Base-by-base conservation (phyloP, 2,888 invertebrate genomes). In the Ptilodon capucinus region DNA sequence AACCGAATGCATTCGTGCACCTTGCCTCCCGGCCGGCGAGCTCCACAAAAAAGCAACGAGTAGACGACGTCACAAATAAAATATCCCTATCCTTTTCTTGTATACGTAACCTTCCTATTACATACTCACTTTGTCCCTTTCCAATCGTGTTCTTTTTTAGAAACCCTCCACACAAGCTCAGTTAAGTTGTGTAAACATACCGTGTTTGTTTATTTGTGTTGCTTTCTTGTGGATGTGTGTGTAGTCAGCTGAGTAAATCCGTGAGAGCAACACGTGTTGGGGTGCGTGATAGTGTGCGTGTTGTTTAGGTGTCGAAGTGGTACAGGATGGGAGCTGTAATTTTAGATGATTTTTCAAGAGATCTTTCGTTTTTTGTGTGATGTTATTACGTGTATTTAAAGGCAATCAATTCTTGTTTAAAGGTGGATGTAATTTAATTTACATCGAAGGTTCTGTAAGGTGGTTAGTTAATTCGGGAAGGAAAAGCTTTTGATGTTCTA, bases 11-110 rank as follows among this genome's bases (percentile, higher is more conserved):
- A 69, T 69, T 64, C 66, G 60, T 76, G 82, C 89, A 89, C 88
- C 89, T 89, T 88, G 88, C 88, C 85, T 86, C 86, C 86, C 86
- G 82, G 69, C 86, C 85, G 81, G 69, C 79, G 81, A 79, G 85
- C 81, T 81, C 57, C 81, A 85, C 79, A 74, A 85, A 88, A 87
- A 84, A 86, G 71, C 78, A 86, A 78, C 76, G 64, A 64, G 65
- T 72, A 65, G 60, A 73, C 68, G 64, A 60, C 74, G 75, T n/a
- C 78, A 58, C 57, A 81, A 83, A 81, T 77, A 75, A 69, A 75
- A 68, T 52, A 49, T 35, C 5, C 38, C 65, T 51, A 51, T 84
- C 79, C 52, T 68, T 32, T 48, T 82, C 70, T 13, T 60, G 60
- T 76, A 18, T 42, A 48, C 44, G 16, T 17, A 48, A 56, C 48